These are phyloP conservation scores for Drosophila lacicola DNA, from an alignment of 2,888 invertebrate species.

Conservation along the genomic window DNA sequence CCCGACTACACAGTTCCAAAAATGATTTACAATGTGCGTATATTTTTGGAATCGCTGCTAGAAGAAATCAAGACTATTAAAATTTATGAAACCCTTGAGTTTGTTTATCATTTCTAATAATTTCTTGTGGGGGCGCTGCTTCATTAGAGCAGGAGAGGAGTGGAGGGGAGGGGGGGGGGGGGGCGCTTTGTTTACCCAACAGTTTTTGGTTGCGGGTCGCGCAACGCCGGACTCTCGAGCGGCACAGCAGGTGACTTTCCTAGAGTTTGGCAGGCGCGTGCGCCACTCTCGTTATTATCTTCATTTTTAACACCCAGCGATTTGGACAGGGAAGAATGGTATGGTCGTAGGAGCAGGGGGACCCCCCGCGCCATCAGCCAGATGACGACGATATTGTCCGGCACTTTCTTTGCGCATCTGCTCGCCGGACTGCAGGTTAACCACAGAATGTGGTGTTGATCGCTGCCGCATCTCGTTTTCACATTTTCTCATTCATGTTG, in stretches of 20 bases:
- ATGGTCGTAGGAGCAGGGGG: neutral
- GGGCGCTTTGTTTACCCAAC: slow-evolving; percentile 50
- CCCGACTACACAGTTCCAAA: slow-evolving; percentile 31
- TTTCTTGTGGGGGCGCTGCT: slow-evolving; percentile 63
- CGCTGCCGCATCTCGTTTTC: slow-evolving; percentile 66
- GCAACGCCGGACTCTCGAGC: slow-evolving; percentile 16
- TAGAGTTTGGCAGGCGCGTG: slow-evolving; percentile 67
- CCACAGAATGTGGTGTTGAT: slow-evolving; percentile 74
- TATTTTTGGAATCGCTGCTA: slow-evolving; percentile 28
- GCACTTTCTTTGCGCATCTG: slow-evolving; percentile 63
- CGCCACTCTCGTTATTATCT: slow-evolving; percentile 75
- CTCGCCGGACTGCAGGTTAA: slow-evolving; percentile 2
- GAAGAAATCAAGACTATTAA: slow-evolving; percentile 40
- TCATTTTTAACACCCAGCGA: slow-evolving; percentile 78
- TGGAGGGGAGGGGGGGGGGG: slow-evolving; percentile 17
- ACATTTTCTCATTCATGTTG: slow-evolving; percentile 82
- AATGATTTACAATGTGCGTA: slow-evolving; percentile 76
- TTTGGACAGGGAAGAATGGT: neutral
- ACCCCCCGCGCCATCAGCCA: slow-evolving; percentile 51
- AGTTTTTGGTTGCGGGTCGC: slow-evolving; percentile 38
- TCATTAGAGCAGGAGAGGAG: slow-evolving; percentile 10
- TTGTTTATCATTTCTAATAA: slow-evolving; percentile 69
- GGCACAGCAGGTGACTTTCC: slow-evolving; percentile 72
- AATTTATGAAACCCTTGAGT: slow-evolving; percentile 53
- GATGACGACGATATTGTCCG: slow-evolving; percentile 50